phyloP scores from a whole-genome alignment of 37 sponge, comb jelly and placozoan genomes.

The Bolinopsis microptera region DNA sequence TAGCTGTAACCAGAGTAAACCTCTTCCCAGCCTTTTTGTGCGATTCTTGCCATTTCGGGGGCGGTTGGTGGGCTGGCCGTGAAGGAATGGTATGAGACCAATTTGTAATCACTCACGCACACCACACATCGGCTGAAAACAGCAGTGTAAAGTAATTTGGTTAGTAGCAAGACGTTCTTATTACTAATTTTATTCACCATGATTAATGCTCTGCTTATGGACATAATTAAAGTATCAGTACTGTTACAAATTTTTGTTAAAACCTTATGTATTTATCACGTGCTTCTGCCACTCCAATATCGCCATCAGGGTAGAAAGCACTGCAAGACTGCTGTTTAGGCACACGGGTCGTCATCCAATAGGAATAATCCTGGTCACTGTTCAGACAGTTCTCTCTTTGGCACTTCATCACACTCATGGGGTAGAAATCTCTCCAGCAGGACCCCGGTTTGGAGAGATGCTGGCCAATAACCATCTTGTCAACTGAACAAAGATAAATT shows the following conservation, averaged over 20 bases:
- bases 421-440: constrained; percentile 12
- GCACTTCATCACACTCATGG: background rate
- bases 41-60: background rate
- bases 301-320: background rate
- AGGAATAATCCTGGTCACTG: background rate
- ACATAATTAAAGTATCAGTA: too few relatives aligned
- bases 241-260: background rate
- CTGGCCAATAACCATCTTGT: background rate
- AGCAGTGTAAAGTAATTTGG: background rate
- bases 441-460: background rate
- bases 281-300: background rate
- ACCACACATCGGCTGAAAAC: background rate
- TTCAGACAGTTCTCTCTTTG: background rate
- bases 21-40: background rate
- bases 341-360: background rate
- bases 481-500: too few relatives aligned
- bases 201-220: too few relatives aligned
- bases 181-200: too few relatives aligned
- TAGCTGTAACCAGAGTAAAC: constrained; percentile 4
- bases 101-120: background rate
- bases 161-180: too few relatives aligned
- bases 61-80: background rate
- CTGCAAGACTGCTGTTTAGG: background rate
- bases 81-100: background rate
- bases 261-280: background rate